Conservation (phyloP, 2,113 vertebrate species). For the Nettapus auritus region DNA sequence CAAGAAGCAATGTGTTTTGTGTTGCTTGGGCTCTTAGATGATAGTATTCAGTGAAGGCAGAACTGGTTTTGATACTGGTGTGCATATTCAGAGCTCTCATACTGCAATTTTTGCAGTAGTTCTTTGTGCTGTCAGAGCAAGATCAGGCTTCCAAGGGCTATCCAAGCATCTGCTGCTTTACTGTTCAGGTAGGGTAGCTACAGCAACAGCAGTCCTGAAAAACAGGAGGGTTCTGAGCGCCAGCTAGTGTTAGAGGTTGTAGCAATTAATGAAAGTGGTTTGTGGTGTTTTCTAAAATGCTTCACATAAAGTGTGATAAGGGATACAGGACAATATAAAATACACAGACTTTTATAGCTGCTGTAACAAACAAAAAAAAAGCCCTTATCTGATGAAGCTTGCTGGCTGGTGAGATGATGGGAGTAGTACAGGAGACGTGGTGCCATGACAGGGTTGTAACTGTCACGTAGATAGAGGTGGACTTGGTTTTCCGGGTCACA, state of each 20-base stretch:
- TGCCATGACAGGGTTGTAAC: background rate
- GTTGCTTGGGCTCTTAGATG: background rate
- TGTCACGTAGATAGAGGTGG: background rate
- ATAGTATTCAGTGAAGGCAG: background rate
- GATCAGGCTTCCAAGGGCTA: background rate
- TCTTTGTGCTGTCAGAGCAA: background rate
- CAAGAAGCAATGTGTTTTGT: background rate
- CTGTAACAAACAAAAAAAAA: background rate
- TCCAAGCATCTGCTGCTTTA: fast-evolving
- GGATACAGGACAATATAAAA: background rate
- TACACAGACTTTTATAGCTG: fast-evolving
- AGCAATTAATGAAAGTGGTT: background rate
- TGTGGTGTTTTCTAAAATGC: background rate
- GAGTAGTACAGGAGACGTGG: fast-evolving
- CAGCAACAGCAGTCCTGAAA: background rate
- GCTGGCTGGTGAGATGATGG: background rate
- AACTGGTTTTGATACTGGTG: fast-evolving
- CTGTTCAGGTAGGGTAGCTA: background rate
- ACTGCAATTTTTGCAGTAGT: fast-evolving
- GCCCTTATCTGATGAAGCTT: background rate
- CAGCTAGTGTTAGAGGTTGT: background rate
- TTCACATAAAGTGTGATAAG: background rate
- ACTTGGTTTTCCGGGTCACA: fast-evolving
- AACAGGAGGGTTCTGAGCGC: fast-evolving
- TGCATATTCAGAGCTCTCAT: fast-evolving